Evolutionary conservation across 2,888 invertebrate genomes (phyloP).

Genomic region (Pasiphila rectangulata): DNA sequence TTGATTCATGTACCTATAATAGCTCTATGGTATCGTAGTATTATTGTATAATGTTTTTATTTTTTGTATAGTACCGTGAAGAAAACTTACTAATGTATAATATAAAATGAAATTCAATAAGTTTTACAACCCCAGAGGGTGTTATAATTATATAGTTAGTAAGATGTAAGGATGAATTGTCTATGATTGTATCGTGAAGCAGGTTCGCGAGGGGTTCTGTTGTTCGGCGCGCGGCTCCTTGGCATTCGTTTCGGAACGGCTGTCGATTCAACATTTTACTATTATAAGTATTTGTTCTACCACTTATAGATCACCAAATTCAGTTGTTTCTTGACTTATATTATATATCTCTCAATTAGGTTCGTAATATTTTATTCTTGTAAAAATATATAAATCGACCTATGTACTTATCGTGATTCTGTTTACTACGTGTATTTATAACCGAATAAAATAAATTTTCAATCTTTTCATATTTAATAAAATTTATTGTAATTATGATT

Average conservation of each 20-base stretch:
- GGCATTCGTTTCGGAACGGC: constrained; percentile 7
- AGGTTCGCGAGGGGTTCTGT: constrained; percentile 36
- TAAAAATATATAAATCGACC: background rate
- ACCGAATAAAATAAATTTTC: constrained; percentile 15
- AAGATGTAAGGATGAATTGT: constrained; percentile 54
- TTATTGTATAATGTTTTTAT: constrained; percentile 78
- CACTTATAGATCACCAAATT: constrained; percentile 1
- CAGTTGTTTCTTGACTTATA: constrained; percentile 1
- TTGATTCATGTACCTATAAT: constrained; percentile 73
- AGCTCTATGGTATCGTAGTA: constrained; percentile 75
- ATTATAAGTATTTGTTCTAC: constrained; percentile 4
- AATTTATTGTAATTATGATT: constrained; percentile 41
- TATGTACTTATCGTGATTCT: constrained; percentile 3
- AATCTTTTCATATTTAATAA: constrained; percentile 31
- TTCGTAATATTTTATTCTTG: background rate
- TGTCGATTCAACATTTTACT: constrained; percentile 10
- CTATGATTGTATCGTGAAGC: constrained; percentile 34
- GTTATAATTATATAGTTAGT: constrained; percentile 71
- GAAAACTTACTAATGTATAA: constrained; percentile 65
- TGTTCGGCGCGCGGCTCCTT: constrained; percentile 17
- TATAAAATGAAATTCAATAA: constrained; percentile 64
- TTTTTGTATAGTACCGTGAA: constrained; percentile 78
- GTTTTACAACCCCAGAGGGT: constrained; percentile 60
- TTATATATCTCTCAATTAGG: background rate
- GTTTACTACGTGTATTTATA: background rate